These are phyloP conservation scores for Palythoa grandiflora DNA, from an alignment of 92 coral and sea anemone species.

Conservation along the genomic window DNA sequence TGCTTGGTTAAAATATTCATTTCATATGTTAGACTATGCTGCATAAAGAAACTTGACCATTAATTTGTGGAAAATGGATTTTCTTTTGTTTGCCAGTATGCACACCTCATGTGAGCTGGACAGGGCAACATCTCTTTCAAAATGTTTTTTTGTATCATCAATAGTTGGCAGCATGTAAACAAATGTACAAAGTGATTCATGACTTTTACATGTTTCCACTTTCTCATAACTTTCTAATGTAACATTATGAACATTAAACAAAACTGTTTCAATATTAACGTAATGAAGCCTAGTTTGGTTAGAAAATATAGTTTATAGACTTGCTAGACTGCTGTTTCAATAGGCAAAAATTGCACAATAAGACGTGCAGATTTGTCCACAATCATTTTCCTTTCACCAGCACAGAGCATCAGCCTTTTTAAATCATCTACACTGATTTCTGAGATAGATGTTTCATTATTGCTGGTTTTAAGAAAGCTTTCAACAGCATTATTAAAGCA, in stretches of 20 bases:
- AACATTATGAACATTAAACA: slow-evolving; percentile 5
- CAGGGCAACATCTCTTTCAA: slow-evolving; percentile 9
- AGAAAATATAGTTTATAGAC: slow-evolving; percentile 5
- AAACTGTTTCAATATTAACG: slow-evolving; percentile 6
- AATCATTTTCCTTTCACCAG: slow-evolving; percentile 10
- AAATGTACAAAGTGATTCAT: slow-evolving; percentile 6
- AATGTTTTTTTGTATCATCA: slow-evolving; percentile 5
- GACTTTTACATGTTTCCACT: slow-evolving; percentile 7
- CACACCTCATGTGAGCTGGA: slow-evolving; percentile 11
- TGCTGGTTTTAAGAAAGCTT: slow-evolving; percentile 46
- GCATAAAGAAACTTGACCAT: slow-evolving; percentile 7
- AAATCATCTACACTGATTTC: not conserved
- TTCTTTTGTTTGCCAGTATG: slow-evolving; percentile 7
- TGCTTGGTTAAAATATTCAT: slow-evolving; percentile 6
- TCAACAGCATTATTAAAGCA: slow-evolving; percentile 57
- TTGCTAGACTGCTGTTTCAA: slow-evolving; percentile 23
- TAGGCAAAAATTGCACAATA: slow-evolving; percentile 9
- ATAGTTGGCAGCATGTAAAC: slow-evolving; percentile 8
- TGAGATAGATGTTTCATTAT: slow-evolving; percentile 15
- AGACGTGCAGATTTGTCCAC: slow-evolving; percentile 22
- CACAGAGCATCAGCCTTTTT: slow-evolving; percentile 17
- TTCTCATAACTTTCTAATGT: slow-evolving; percentile 6
- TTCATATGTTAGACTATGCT: slow-evolving; percentile 7
- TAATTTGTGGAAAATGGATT: slow-evolving; percentile 6
- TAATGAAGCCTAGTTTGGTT: slow-evolving; percentile 7